Conservation (phyloP, 1,140 invertebrate genomes). For the Ctenoplectra terminalis region DNA sequence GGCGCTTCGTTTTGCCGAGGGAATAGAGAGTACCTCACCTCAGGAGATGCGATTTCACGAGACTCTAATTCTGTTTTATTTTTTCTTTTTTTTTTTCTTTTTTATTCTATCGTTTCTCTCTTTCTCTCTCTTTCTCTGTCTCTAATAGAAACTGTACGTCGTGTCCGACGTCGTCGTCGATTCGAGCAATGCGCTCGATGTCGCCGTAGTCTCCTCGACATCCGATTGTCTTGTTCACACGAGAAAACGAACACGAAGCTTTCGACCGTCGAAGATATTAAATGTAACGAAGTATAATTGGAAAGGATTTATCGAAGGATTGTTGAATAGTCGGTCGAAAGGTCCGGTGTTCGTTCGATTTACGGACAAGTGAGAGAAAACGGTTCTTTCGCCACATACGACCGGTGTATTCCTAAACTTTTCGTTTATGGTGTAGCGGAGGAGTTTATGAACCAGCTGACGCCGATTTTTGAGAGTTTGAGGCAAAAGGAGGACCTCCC, state of each 20-base stretch:
- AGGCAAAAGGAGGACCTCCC: conserved; percentile 93
- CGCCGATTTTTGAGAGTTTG: conserved; percentile 96
- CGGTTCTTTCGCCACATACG: conserved; percentile 4
- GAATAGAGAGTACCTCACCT: conserved; percentile 66
- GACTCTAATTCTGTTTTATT: background rate
- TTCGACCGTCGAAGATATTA: background rate
- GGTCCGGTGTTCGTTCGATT: background rate
- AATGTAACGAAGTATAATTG: too few species aligned
- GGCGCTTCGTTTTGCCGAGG: background rate
- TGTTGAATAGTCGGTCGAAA: background rate
- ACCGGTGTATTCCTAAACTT: conserved; percentile 73
- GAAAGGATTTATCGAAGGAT: background rate
- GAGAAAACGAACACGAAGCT: background rate
- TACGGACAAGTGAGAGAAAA: background rate
- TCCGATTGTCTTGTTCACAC: background rate
- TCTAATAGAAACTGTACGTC: background rate
- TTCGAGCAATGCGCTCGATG: background rate
- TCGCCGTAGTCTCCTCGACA: background rate
- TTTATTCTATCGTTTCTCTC: background rate
- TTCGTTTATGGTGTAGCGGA: conserved; percentile 88
- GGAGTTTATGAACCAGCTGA: conserved; percentile 95
- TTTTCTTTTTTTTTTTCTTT: background rate
- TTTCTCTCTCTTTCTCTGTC: conserved; percentile 3
- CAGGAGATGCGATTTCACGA: conserved; percentile 81
- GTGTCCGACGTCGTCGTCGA: background rate